Base-by-base conservation (phyloP, 2,113 vertebrate species). In the Sialia sialis region DNA sequence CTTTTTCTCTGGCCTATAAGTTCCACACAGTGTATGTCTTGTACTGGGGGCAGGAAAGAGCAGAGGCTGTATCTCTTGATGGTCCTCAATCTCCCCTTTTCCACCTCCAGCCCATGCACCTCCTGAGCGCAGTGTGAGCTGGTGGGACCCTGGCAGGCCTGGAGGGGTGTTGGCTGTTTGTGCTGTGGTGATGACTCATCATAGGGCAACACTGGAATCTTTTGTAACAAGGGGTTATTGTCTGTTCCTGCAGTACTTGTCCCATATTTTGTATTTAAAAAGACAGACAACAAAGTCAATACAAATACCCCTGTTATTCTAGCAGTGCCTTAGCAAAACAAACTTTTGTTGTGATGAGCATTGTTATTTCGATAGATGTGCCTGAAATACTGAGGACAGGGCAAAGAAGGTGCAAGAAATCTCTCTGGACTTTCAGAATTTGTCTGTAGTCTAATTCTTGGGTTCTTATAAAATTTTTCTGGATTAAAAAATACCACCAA, bases 11-110 rank as follows among this genome's bases (percentile, higher is more conserved):
- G 44, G 9, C 19, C 16, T 52, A 55, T 23, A 52, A 17, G 5
- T 88, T 84, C 27, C 29, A 63, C 30, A 18, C 49, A 0, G 0
- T 13, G 2, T n/a, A 8, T 15, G 4, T 60, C 27, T 73, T 66
- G 62, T 68, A 70, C 14, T 16, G 52, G 51, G 66, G n/a, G 16
- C 25, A 83, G 52, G 51, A 90, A 52, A 13, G 10, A 84, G 16
- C 30, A 44, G 10, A 52, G 36, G 2, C 63, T 70, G 32, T 18
- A 43, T 30, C 43, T 80, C 36, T 54, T 69, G 10, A 7, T 32
- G 36, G 4, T 36, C 4, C 16, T 62, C 16, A 6, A 4, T 64
- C 11, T 84, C 7, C 15, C 3, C 2, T 64, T 85, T 54, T 25
- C 46, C 10, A 62, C 19, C 27, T 64, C 18, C 44, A 52, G 21